Evolutionary conservation across 2,113 vertebrate species (phyloP).

Genomic region (Nesogale talazaci): DNA sequence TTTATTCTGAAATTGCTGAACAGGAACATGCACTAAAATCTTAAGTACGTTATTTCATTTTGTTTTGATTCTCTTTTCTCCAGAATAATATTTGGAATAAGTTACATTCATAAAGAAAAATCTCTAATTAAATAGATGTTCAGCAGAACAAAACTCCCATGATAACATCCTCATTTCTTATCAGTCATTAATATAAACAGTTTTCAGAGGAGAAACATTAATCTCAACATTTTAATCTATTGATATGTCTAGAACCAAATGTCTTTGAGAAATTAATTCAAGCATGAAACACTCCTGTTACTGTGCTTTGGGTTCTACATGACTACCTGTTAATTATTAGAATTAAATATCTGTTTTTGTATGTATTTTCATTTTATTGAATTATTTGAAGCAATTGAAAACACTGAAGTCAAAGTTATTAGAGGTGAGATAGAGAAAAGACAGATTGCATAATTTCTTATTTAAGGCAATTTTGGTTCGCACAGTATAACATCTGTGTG

Average conservation of each 20-base stretch:
- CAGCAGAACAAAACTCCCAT: neutral
- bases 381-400: neutral
- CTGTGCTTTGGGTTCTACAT: neutral
- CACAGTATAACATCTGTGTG: neutral
- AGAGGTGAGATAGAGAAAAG: neutral
- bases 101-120: conserved; percentile 16
- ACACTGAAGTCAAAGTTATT: neutral
- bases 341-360: neutral
- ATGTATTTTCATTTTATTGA: neutral
- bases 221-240: neutral
- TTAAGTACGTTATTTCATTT: neutral
- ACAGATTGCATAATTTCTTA: neutral
- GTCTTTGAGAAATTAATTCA: neutral
- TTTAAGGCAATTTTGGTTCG: neutral
- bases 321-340: neutral
- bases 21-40: neutral
- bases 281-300: neutral
- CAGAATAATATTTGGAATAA: conserved; percentile 51
- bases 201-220: conserved; percentile 15
- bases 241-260: neutral
- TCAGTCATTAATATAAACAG: conserved; percentile 2
- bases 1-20: conserved; percentile 25
- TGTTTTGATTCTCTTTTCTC: neutral
- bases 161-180: neutral
- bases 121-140: conserved; percentile 38